Evolutionary conservation across 92 coral and sea anemone genomes (phyloP).

Genomic region (Zoanthus solanderi): DNA sequence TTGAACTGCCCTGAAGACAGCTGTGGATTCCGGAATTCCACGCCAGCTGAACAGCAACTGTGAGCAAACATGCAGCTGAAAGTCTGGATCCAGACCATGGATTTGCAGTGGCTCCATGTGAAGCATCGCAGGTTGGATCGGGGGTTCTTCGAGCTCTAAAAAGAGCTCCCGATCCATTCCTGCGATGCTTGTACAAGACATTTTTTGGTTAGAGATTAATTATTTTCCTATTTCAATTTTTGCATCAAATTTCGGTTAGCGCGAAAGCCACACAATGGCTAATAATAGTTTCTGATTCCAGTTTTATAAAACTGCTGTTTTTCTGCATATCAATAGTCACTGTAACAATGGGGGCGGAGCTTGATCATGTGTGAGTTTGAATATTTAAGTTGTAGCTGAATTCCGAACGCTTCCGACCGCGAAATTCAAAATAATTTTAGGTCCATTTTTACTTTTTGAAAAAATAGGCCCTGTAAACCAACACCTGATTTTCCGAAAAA

Average conservation of each 20-base stretch:
- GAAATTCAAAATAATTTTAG: slow-evolving; percentile 2
- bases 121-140: slow-evolving; percentile 3
- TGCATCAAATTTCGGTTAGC: not conserved
- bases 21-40: slow-evolving; percentile 1
- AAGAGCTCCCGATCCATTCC: not conserved
- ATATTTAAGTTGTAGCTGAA: not conserved
- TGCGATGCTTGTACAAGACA: not conserved
- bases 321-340: slow-evolving; percentile 8
- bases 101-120: not conserved
- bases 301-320: not conserved
- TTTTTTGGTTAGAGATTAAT: not conserved
- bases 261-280: not conserved
- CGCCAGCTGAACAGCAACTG: slow-evolving; percentile 30
- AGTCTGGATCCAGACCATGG: not conserved
- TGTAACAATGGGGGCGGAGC: slow-evolving; percentile 7
- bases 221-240: not conserved
- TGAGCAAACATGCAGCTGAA: not conserved
- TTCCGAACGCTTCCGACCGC: slow-evolving; percentile 14
- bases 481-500: not conserved
- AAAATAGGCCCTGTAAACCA: not conserved
- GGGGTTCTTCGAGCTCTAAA: slow-evolving; percentile 8
- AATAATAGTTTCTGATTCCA: not conserved
- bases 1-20: slow-evolving; percentile 18
- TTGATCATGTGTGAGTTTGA: not conserved
- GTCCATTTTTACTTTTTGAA: not conserved